Base-by-base conservation (phyloP, 2,113 vertebrate genomes). In the Hipposideros armiger region DNA sequence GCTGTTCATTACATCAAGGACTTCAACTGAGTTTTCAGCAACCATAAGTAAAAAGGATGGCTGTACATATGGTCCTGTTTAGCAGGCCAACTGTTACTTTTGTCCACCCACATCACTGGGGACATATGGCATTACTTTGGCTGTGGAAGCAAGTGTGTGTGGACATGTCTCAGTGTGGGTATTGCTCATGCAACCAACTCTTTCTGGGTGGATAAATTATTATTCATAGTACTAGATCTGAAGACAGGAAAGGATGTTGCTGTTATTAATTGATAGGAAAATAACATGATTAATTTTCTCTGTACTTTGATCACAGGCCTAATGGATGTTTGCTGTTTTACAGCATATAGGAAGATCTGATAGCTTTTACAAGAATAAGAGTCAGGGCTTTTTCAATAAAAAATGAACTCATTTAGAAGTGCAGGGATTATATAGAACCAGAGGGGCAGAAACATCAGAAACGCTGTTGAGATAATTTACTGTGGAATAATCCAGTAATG, bases 91-190 rank as follows among this genome's bases (percentile, higher is more conserved):
- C 95, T 98, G 95, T 96, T 91, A 42, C 91, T 92, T 30, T 92
- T 74, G 87, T 50, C 96, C 94, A 76, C 97, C 93, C 95, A 96
- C 95, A 28, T 91, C 78, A 19, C 88, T 94, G 64, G 73, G 28
- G 91, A 94, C 97, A 98, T 97, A 97, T 96, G 97, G 96, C 4
- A 0, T 86, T 74, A 50, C 90, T 94, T 94, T 26, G 54, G 69
- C 88, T 88, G 91, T 42, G 62, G 94, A 95, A 95, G 56, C 11
- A 42, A 92, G 84, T 94, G 73, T 83, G 60, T 96, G 50, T 70
- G 93, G 94, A 89, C 94, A 40, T 70, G 82, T 93, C 86, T 95
- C 15, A 0, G 32, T 82, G 93, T 72, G 77, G 67, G 83, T 89
- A n/a, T 74, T 94, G 91, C 56, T 89, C 50, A 9, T 83, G 73